These are phyloP conservation scores for Heliconius hermathena DNA, from an alignment of 1,140 invertebrate genomes.

Conservation along the genomic window DNA sequence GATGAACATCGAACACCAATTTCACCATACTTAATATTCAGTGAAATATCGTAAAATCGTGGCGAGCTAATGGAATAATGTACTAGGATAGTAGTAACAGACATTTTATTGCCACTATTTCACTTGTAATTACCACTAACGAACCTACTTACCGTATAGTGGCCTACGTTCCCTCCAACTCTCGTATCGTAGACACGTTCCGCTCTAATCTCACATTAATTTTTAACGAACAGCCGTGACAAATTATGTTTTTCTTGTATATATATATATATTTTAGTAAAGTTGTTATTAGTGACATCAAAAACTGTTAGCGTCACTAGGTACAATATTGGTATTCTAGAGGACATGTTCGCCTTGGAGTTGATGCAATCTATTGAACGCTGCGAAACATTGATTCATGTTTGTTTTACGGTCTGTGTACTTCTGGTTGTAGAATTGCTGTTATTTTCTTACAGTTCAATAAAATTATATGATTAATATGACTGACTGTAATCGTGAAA, in stretches of 20 bases:
- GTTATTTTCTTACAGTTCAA: not conserved
- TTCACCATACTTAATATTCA: slow-evolving; percentile 14
- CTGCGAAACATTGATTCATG: slow-evolving; percentile 47
- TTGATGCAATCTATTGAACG: slow-evolving; percentile 50
- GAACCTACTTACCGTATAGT: slow-evolving; percentile 17
- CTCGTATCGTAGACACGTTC: not conserved
- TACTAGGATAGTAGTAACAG: slow-evolving; percentile 18
- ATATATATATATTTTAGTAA: not conserved
- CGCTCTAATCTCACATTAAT: slow-evolving; percentile 1
- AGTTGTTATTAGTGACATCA: slow-evolving; percentile 12
- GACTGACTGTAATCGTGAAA: no score
- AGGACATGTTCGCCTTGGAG: slow-evolving; percentile 52
- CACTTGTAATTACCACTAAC: slow-evolving; percentile 28
- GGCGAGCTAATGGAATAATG: slow-evolving; percentile 23
- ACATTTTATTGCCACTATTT: slow-evolving; percentile 29
- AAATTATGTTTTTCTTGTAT: slow-evolving; percentile 20
- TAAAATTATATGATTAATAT: not conserved
- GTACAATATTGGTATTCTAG: slow-evolving; percentile 44
- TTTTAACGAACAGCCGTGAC: slow-evolving; percentile 9
- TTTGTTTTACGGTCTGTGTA: not conserved
- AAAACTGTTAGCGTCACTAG: slow-evolving; percentile 28
- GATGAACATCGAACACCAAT: slow-evolving; percentile 17
- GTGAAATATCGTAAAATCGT: slow-evolving; percentile 14
- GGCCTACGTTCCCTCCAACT: not conserved
- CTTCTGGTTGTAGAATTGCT: not conserved